Percentiles rank a stretch among this genome's conserved stretches.
These are phyloP conservation scores for Tringa solitaria DNA, from an alignment of 2,113 vertebrate species.

Conservation along the genomic window DNA sequence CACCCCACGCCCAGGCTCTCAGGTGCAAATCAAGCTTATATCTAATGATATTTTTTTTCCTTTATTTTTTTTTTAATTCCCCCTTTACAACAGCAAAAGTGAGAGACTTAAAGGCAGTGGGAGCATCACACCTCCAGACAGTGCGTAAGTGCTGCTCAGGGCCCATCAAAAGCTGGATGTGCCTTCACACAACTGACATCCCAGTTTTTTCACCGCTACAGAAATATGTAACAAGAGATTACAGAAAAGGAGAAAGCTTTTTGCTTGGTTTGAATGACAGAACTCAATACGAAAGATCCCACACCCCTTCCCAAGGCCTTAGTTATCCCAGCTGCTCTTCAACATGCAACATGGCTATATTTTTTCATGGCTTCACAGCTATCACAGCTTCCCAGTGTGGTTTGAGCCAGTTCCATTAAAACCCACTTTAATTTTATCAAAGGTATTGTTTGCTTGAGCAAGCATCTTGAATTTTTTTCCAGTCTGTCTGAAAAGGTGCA, in stretches of 20 bases:
- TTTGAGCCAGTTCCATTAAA: not conserved
- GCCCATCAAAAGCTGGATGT: not conserved
- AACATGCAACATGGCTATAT: rapidly evolving
- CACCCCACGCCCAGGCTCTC: not conserved
- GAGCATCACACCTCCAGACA: not conserved
- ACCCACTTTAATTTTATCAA: not conserved
- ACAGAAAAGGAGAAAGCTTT: not conserved
- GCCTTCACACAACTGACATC: not conserved
- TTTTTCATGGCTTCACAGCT: not conserved
- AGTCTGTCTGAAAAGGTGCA: not conserved
- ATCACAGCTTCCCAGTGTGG: too few species aligned
- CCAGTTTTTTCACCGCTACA: not conserved
- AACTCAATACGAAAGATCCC: not conserved
- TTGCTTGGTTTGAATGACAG: not conserved
- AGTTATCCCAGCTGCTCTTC: not conserved
- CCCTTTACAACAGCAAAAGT: not conserved
- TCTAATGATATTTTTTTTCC: too few species aligned
- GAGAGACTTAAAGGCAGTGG: not conserved
- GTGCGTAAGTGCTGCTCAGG: not conserved
- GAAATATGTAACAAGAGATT: not conserved
- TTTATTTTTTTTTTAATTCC: too few species aligned
- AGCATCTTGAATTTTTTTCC: not conserved
- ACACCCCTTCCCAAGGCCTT: not conserved
- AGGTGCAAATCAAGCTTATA: not conserved
- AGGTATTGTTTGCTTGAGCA: not conserved